Evolutionary conservation across 92 coral and sea anemone genomes (phyloP).

Genomic region (Epizoanthus scotinus): DNA sequence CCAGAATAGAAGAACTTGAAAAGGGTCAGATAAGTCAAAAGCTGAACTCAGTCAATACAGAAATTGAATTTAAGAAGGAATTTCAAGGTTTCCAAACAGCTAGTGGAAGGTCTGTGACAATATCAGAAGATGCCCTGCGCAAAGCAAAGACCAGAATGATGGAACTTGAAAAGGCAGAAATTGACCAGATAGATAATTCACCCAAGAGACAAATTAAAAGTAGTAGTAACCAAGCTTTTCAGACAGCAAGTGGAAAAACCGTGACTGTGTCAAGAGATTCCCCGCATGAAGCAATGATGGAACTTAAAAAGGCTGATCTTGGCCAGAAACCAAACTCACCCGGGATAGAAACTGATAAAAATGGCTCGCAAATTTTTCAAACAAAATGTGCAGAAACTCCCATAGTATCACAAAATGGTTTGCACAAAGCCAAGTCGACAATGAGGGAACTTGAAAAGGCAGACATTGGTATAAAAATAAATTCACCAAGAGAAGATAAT

Average conservation of each 20-base stretch:
- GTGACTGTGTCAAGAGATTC: slow-evolving; percentile 56
- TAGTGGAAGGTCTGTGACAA: slow-evolving; percentile 24
- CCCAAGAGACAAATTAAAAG: background rate
- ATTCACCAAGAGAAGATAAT: too few species aligned
- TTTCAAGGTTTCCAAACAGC: slow-evolving; percentile 51
- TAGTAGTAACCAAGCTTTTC: slow-evolving; percentile 34
- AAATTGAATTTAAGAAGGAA: background rate
- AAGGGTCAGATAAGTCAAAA: background rate
- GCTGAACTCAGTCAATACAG: too few species aligned
- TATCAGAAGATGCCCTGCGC: slow-evolving; percentile 17
- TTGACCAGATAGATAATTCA: too few species aligned
- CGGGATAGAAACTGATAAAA: background rate
- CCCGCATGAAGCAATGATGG: slow-evolving; percentile 36
- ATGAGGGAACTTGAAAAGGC: slow-evolving; percentile 1
- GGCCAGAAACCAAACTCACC: background rate
- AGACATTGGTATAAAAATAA: background rate
- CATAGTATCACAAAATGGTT: slow-evolving; percentile 25
- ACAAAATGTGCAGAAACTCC: slow-evolving; percentile 30
- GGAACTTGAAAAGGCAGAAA: background rate
- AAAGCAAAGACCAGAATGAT: background rate
- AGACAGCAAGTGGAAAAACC: slow-evolving; percentile 59
- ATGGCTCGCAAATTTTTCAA: background rate
- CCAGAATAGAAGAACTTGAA: background rate
- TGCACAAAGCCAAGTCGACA: slow-evolving; percentile 49
- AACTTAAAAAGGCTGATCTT: background rate